Evolutionary conservation across 2,888 invertebrate species (phyloP), one percentile per base, ranked within the genome.

Genomic region (Megastigmus dorsalis): DNA sequence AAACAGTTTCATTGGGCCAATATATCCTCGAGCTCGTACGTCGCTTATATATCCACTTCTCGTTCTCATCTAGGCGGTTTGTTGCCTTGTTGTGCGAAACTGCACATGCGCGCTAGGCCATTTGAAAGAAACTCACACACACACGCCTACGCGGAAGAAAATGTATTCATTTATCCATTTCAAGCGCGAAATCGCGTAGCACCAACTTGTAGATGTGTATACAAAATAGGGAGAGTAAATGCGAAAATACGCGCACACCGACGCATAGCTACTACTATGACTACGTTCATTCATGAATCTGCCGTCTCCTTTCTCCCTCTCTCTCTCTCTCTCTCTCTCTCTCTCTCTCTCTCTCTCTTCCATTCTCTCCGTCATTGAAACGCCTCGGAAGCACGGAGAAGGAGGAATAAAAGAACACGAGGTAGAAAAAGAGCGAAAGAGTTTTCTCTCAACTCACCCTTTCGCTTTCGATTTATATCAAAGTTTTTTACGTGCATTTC

Each of bases 1-100:
- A 71, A 71, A 71, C 71, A 71, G 55, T 65, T 71, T 65, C 18
- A 71, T 65, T 65, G 1, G 28, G 48, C 50, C 63, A 60, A 68
- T 68, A 59, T 59, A n/a, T 48, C 38, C 15, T 13, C 23, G 33
- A 3, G 33, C 9, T n/a, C 23, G 7, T 23, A 28, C 65, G 13
- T 28, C 30, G 13, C 9, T 57, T n/a, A 18, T 26, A 54, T 52
- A 33, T 54, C n/a, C n/a, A n/a, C n/a, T n/a, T 60, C 45, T 54
- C 33, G 6, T 15, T 10, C 13, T 20, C 38, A n/a, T n/a, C n/a
- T n/a, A n/a, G n/a, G n/a, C n/a, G n/a, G n/a, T n/a, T n/a, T n/a
- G n/a, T n/a, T n/a, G n/a, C n/a, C n/a, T n/a, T n/a, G n/a, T n/a
- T n/a, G n/a, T n/a, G n/a, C n/a, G n/a, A n/a, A n/a, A n/a, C n/a